A percentile compares a stretch with the other conserved stretches of the same genome.
phyloP scores from a whole-genome alignment of 2,888 invertebrate genomes.

The Hartigia nigra region DNA sequence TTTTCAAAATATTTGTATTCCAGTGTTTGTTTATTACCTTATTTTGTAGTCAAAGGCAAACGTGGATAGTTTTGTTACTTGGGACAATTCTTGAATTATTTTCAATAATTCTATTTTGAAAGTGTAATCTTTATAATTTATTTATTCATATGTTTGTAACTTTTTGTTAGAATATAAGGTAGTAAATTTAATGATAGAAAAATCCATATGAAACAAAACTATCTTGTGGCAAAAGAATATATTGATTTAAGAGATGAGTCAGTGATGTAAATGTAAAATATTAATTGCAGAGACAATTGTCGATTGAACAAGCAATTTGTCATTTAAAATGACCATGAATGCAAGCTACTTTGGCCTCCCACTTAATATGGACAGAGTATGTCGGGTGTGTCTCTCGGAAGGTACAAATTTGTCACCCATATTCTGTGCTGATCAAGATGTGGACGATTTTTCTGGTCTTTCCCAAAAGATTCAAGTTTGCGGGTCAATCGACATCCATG shows the following conservation, averaged over 20 bases:
- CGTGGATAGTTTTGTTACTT: background rate
- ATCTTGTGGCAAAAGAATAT: background rate
- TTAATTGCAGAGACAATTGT: conserved; percentile 12
- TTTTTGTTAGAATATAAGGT: background rate
- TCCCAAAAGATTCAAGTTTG: conserved; percentile 60
- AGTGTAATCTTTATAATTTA: background rate
- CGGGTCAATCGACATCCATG: conserved; percentile 59
- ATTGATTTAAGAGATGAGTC: background rate
- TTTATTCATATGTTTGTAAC: background rate
- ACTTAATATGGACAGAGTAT: conserved; percentile 57
- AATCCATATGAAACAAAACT: background rate
- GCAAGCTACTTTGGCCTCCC: conserved; percentile 54
- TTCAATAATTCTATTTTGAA: background rate
- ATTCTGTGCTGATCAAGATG: conserved; percentile 52
- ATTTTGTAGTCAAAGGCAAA: background rate
- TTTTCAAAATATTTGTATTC: background rate
- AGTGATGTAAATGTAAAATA: background rate
- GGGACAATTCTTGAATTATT: background rate
- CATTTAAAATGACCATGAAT: conserved; percentile 47
- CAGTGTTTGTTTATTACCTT: background rate
- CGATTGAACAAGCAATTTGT: background rate
- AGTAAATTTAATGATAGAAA: background rate
- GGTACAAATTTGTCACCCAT: conserved; percentile 56
- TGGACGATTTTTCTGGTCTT: conserved; percentile 46
- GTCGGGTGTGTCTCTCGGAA: conserved; percentile 60